Conservation (phyloP, 2,113 vertebrate genomes). For the Sphaerodactylus townsendi region DNA sequence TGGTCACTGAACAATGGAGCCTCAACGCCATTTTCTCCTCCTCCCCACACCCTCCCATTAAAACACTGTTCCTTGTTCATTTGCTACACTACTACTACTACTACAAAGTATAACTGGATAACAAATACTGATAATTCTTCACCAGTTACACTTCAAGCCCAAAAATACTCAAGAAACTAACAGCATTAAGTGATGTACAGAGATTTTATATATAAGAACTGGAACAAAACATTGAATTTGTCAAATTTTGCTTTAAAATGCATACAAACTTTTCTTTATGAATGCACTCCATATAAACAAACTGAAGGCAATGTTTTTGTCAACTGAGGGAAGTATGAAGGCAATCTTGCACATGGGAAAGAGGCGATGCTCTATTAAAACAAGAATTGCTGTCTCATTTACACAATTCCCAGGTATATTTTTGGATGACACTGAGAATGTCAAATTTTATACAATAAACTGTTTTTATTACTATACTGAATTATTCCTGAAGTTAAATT, state of each 20-base stretch:
- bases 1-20: neutral
- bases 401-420: neutral
- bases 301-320: neutral
- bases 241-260: constrained; percentile 5
- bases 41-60: neutral
- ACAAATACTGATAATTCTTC: neutral
- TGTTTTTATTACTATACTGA: accelerated
- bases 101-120: neutral
- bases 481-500: neutral
- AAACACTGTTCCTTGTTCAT: neutral
- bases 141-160: neutral
- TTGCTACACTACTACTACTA: neutral
- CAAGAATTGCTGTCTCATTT: neutral
- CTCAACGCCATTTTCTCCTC: neutral
- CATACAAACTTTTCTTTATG: neutral
- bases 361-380: neutral
- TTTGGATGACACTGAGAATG: neutral
- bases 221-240: constrained; percentile 1
- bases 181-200: neutral
- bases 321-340: constrained; percentile 10
- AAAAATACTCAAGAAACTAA: neutral
- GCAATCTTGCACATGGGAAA: neutral
- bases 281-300: neutral
- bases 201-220: neutral
- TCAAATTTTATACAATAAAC: neutral